These are phyloP conservation scores for Spongilla lacustris DNA, from an alignment of 37 sponge, comb jelly and placozoan genomes.

Conservation along the genomic window DNA sequence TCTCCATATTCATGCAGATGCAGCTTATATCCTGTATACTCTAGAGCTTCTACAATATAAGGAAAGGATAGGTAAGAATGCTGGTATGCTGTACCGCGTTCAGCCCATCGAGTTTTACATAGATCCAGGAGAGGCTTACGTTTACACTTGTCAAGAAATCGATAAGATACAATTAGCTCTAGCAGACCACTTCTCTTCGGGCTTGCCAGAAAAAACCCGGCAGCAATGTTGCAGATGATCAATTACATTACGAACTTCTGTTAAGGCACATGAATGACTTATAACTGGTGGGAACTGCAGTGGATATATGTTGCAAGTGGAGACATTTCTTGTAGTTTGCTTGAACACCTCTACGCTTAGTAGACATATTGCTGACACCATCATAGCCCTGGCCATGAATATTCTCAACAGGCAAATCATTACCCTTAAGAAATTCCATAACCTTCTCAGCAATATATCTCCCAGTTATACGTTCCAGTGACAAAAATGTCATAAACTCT, in stretches of 20 bases:
- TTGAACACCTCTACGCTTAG: conserved; percentile 37
- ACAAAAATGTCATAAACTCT: conserved; percentile 43
- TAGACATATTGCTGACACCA: conserved; percentile 39
- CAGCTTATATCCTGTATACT: not conserved
- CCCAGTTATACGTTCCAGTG: conserved; percentile 45
- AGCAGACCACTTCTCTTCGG: too few species aligned
- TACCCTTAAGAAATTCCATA: conserved; percentile 32
- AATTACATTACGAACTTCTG: too few species aligned
- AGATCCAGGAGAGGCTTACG: too few species aligned
- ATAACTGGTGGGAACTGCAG: conserved; percentile 25
- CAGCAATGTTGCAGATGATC: not conserved
- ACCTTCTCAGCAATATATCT: conserved; percentile 24
- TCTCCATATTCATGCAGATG: conserved; percentile 18
- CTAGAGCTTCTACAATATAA: conserved; percentile 22
- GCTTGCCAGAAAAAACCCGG: conserved; percentile 19
- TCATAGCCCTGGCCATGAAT: conserved; percentile 54
- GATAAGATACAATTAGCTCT: conserved; percentile 3
- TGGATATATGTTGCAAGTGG: conserved; percentile 29
- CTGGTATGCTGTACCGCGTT: too few species aligned
- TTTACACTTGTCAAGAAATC: conserved; percentile 18
- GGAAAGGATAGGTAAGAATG: conserved; percentile 22
- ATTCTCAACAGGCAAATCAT: conserved; percentile 25
- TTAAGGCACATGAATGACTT: too few species aligned
- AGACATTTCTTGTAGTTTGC: conserved; percentile 26
- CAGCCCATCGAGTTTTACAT: too few species aligned